Percentiles rank a stretch among this genome's conserved stretches.
These are phyloP conservation scores for Girardinichthys multiradiatus DNA, from an alignment of 2,113 vertebrate genomes.

Conservation along the genomic window DNA sequence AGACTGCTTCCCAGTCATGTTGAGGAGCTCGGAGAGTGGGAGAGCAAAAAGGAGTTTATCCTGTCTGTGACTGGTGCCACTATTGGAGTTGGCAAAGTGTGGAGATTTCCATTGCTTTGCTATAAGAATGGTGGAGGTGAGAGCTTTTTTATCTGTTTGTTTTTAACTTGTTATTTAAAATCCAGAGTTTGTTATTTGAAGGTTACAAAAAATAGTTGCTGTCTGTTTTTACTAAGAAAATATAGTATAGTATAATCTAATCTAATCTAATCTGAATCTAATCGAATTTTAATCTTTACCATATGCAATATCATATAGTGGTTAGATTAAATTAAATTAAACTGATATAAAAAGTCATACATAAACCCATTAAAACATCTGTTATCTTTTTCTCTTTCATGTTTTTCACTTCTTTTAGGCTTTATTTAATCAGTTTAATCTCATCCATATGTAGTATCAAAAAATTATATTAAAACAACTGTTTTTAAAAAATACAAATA, in stretches of 20 bases:
- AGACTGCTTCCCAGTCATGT: constrained; percentile 8
- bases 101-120: constrained; percentile 77
- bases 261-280: no score
- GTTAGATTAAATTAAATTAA: no score
- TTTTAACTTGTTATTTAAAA: neutral
- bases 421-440: no score
- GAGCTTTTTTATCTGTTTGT: constrained; percentile 3
- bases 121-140: constrained; percentile 77
- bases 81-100: constrained; percentile 72
- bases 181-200: neutral
- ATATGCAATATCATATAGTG: no score
- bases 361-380: no score
- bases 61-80: constrained; percentile 69
- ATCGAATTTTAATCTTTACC: no score
- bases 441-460: no score
- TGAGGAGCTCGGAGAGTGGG: constrained; percentile 67
- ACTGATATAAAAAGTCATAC: no score
- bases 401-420: neutral
- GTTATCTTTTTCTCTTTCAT: neutral
- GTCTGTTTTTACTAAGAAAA: neutral
- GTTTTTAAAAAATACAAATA: neutral
- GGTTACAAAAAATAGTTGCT: neutral
- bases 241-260: no score
- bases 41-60: constrained; percentile 69
- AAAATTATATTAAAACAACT: no score